A percentile compares a stretch with the other conserved stretches of the same genome.
Evolutionary conservation across 1,140 invertebrate species (phyloP).

Genomic region (Thaumetopoea pityocampa): DNA sequence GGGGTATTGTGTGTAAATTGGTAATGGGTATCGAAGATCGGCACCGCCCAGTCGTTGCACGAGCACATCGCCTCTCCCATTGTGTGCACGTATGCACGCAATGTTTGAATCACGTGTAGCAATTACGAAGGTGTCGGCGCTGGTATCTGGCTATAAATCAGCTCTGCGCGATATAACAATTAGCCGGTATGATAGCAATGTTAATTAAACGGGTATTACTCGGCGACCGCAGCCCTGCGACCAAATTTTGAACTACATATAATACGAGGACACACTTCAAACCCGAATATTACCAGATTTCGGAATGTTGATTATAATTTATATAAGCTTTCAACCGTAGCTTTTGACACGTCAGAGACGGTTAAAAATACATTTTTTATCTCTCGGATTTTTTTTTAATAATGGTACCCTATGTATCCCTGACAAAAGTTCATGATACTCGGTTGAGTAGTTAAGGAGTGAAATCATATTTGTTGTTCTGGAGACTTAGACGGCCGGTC

Average conservation of each 20-base stretch:
- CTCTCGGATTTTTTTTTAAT: no score
- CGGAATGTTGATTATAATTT: no score
- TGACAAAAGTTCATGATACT: no score
- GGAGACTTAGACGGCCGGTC: no score
- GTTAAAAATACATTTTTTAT: no score
- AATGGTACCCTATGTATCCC: no score
- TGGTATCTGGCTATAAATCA: constrained; percentile 71
- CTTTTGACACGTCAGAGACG: no score
- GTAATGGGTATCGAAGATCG: constrained; percentile 17
- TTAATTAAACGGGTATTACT: constrained; percentile 75
- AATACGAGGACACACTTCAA: constrained; percentile 1
- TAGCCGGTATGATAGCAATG: constrained; percentile 76
- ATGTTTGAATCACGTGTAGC: constrained; percentile 50
- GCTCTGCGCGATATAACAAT: constrained; percentile 75
- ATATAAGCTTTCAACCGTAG: no score
- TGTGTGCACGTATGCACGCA: constrained; percentile 42
- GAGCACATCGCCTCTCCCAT: constrained; percentile 28
- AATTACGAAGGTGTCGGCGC: constrained; percentile 72
- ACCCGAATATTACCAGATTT: no score
- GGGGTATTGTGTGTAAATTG: constrained; percentile 1
- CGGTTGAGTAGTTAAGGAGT: no score
- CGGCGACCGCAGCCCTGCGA: constrained; percentile 41
- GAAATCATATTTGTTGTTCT: no score
- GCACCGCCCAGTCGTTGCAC: constrained; percentile 17
- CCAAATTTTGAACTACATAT: constrained; percentile 27